Percentiles rank a stretch among this genome's conserved stretches.
Conservation (phyloP, 2,113 vertebrate genomes). For the Bombycilla garrulus region DNA sequence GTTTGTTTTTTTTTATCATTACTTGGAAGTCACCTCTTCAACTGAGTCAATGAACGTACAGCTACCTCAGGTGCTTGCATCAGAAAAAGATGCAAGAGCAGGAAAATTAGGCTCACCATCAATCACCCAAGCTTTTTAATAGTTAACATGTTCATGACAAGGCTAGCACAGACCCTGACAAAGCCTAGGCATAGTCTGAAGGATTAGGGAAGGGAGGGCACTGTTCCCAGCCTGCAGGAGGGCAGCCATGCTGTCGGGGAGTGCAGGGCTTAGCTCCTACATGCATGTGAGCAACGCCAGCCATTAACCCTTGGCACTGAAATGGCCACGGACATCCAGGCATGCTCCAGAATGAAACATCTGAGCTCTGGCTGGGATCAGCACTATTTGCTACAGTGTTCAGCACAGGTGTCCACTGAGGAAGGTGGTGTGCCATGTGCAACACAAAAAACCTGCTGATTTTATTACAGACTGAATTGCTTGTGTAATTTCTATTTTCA, state of each 20-base stretch:
- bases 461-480: background rate
- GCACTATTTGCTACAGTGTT: background rate
- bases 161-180: background rate
- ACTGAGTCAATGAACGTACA: background rate
- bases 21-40: background rate
- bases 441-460: background rate
- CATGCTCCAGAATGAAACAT: background rate
- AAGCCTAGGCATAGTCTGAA: background rate
- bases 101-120: background rate
- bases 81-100: background rate
- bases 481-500: background rate
- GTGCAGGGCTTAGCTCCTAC: background rate
- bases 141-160: background rate
- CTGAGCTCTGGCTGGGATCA: background rate
- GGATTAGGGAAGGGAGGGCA: background rate
- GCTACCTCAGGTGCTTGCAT: background rate
- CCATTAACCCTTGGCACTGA: background rate
- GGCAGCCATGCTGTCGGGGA: background rate
- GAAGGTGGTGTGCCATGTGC: background rate
- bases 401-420: background rate
- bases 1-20: background rate
- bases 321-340: background rate
- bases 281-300: fast-evolving
- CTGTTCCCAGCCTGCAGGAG: background rate
- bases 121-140: background rate